phyloP scores from a whole-genome alignment of 2,888 invertebrate species.

The Cheilosia pagana region DNA sequence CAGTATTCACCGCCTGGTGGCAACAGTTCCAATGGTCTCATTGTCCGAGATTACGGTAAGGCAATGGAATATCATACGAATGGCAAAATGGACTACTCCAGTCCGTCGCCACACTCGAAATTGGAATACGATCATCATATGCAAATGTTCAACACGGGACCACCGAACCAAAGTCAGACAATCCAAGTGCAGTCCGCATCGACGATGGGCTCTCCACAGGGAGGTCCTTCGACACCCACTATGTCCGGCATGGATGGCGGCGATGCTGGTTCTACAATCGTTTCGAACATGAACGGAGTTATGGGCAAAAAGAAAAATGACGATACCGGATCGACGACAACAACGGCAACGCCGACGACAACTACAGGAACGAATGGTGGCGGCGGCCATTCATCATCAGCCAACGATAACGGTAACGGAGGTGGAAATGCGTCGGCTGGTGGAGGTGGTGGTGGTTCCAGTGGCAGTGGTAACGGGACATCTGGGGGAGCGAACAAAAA shows the following conservation, averaged over 20 bases:
- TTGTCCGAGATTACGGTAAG: conserved; percentile 69
- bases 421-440: conserved; percentile 55
- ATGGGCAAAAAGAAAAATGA: conserved; percentile 72
- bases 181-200: conserved; percentile 70
- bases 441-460: conserved; percentile 41
- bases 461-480: conserved; percentile 50
- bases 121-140: conserved; percentile 81
- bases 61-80: conserved; percentile 77
- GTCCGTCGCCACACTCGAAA: conserved; percentile 78
- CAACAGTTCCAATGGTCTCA: conserved; percentile 76
- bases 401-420: conserved; percentile 60
- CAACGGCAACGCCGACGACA: conserved; percentile 59
- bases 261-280: conserved; percentile 64
- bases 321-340: conserved; percentile 58
- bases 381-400: conserved; percentile 67
- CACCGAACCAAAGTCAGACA: conserved; percentile 74
- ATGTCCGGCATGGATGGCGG: conserved; percentile 73
- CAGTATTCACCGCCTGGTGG: conserved; percentile 78
- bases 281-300: conserved; percentile 72
- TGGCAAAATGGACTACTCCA: conserved; percentile 80
- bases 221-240: conserved; percentile 66
- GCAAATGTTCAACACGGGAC: conserved; percentile 80
- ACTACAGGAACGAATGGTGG: conserved; percentile 58
- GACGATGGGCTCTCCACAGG: conserved; percentile 60
- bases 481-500: conserved; percentile 85